Conservation (phyloP, 37 sponge, comb jelly and placozoan species). For the Cliona cf. orientalis region DNA sequence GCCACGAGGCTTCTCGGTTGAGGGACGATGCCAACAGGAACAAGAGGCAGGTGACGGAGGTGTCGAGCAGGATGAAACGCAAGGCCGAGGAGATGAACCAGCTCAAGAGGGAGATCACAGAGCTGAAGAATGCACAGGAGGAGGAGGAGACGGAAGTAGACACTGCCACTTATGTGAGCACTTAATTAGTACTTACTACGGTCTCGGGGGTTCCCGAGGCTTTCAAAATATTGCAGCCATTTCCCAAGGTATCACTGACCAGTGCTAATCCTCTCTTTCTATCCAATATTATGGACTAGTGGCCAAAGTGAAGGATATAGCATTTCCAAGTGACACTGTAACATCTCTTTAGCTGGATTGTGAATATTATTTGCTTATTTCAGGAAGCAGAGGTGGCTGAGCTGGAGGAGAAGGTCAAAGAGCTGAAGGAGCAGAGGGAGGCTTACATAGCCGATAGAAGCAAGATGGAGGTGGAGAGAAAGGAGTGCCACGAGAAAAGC, state of each 20-base stretch:
- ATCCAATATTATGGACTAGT: not conserved
- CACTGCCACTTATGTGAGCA: slow-evolving; percentile 61
- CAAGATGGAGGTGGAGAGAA: slow-evolving; percentile 13
- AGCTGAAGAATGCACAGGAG: slow-evolving; percentile 34
- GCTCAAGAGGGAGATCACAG: not conserved
- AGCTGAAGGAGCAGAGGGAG: slow-evolving; percentile 22
- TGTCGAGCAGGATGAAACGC: not conserved
- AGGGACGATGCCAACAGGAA: not conserved
- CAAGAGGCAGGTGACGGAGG: not conserved
- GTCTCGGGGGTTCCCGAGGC: too few species aligned
- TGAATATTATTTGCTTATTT: not conserved
- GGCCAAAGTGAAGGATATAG: too few species aligned
- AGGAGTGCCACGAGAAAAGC: slow-evolving; percentile 42
- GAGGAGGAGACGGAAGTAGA: slow-evolving; percentile 58
- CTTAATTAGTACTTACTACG: not conserved
- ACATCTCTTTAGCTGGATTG: too few species aligned
- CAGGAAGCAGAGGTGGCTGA: slow-evolving; percentile 46
- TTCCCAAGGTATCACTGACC: not conserved
- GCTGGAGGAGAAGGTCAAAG: slow-evolving; percentile 54
- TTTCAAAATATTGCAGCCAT: not conserved
- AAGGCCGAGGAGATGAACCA: slow-evolving; percentile 5
- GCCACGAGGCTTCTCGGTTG: not conserved
- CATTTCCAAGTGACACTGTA: not conserved
- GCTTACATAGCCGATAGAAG: slow-evolving; percentile 6
- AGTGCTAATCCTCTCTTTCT: slow-evolving; percentile 3